Evolutionary conservation across 2,113 vertebrate species (phyloP).

Genomic region (Ellobius talpinus): DNA sequence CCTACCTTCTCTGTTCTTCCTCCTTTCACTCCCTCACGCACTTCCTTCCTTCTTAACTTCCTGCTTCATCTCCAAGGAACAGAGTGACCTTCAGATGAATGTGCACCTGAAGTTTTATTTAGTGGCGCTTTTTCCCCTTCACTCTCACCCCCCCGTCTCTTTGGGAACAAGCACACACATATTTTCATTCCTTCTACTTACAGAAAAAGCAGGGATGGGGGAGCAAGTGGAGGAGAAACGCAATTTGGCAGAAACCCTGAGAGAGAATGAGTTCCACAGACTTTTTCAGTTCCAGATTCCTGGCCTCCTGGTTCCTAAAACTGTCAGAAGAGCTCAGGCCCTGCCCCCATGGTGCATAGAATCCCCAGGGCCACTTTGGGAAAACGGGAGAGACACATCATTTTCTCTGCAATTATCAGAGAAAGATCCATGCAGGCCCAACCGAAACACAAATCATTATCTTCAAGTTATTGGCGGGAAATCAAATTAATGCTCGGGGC

Average conservation of each 20-base stretch:
- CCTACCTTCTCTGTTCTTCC: not conserved
- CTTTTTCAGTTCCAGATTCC: constrained; percentile 67
- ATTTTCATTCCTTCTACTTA: constrained; percentile 16
- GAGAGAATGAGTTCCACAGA: constrained; percentile 78
- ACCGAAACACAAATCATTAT: constrained; percentile 73
- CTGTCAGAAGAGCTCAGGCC: constrained; percentile 49
- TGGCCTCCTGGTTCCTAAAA: constrained; percentile 65
- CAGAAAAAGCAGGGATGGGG: not conserved
- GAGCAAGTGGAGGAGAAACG: not conserved
- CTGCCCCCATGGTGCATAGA: constrained; percentile 39
- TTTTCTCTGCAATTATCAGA: constrained; percentile 68
- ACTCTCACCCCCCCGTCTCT: not conserved
- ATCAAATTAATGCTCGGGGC: constrained; percentile 66
- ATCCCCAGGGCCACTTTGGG: constrained; percentile 69
- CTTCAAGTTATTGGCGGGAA: constrained; percentile 74
- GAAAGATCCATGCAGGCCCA: constrained; percentile 40
- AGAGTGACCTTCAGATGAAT: constrained; percentile 4
- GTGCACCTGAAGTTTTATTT: constrained; percentile 70
- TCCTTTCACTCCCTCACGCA: not conserved
- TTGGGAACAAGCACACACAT: not conserved
- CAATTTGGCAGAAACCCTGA: constrained; percentile 68
- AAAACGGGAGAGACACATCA: constrained; percentile 23
- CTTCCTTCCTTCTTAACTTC: constrained; percentile 10
- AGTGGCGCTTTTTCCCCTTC: not conserved
- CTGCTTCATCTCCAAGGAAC: constrained; percentile 29